Base-by-base conservation (phyloP, 2,797 vertebrate species). In the Eidolon dupreanum region DNA sequence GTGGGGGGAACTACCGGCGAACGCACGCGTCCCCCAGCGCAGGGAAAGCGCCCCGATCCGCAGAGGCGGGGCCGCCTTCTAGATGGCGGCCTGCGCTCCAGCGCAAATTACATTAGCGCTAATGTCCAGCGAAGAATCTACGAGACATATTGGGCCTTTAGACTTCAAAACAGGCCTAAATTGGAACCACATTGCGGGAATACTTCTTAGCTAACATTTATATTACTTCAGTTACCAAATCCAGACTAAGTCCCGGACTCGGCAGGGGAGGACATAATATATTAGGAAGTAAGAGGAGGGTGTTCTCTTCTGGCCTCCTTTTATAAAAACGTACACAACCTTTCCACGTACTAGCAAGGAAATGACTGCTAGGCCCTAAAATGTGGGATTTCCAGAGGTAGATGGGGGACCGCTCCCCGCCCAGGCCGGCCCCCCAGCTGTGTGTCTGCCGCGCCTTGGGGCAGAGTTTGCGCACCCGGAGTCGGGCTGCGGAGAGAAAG, bases 151-250 rank as follows among this genome's bases (percentile, higher is more conserved):
- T 98, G 98, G 98, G 98, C 97, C 98, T 98, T 98, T 98, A 96
- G 98, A 98, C 98, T 98, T 99, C 98, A 98, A 99, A 98, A 99
- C 98, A 97, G 98, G 96, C 88, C 97, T 98, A 98, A 98, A 99
- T 99, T 98, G 98, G 98, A 99, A 98, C 98, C 98, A 98, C 96
- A 98, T 99, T 98, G 98, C 98, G 97, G 97, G 98, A 98, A 98
- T 98, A 96, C 98, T 98, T 98, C 98, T 98, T 98, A 98, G 98
- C 98, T 98, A 98, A 98, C 98, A 98, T 98, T 98, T 98, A 98
- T 98, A 98, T 98, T 98, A 98, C 98, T 99, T 98, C 97, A 98
- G 98, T 99, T 99, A 98, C 98, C 98, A 98, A 98, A 98, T 98
- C 98, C 98, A 98, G 98, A 98, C 98, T 97, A 96, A 98, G 98